Evolutionary conservation across 2,888 invertebrate species (phyloP).

Genomic region (Pammene aurita): DNA sequence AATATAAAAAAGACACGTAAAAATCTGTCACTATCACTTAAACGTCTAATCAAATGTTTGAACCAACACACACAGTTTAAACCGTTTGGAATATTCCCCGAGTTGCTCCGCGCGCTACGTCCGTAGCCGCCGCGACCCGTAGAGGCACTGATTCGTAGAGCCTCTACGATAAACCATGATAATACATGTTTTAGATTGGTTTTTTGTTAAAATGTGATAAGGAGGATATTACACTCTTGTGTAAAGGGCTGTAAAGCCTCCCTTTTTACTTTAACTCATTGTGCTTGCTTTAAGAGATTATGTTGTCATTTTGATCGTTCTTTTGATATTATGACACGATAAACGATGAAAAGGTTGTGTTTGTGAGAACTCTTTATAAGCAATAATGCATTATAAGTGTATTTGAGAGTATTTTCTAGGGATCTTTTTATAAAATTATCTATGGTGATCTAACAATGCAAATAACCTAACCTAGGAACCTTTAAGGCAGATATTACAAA

Average conservation of each 20-base stretch:
- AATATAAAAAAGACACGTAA: constrained; percentile 2
- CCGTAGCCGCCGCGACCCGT: constrained; percentile 59
- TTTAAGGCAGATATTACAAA: too few relatives aligned
- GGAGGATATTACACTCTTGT: constrained; percentile 1
- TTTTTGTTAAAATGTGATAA: constrained; percentile 10
- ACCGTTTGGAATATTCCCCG: constrained; percentile 18
- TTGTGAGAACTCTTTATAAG: neutral
- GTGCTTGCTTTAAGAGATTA: neutral
- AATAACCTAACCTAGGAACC: too few relatives aligned
- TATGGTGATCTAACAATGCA: too few relatives aligned
- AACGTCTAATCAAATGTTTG: neutral
- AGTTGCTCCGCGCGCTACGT: constrained; percentile 52
- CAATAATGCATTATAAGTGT: too few relatives aligned
- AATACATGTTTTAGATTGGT: constrained; percentile 27
- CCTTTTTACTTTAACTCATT: neutral
- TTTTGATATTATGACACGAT: constrained; percentile 5
- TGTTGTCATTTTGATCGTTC: constrained; percentile 1
- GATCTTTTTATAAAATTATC: too few relatives aligned
- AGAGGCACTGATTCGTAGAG: constrained; percentile 57
- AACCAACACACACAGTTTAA: constrained; percentile 7
- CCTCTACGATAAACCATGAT: constrained; percentile 35
- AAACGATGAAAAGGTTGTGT: neutral
- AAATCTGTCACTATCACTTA: constrained; percentile 6
- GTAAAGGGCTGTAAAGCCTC: constrained; percentile 9
- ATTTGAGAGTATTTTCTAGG: too few relatives aligned